phyloP scores from a whole-genome alignment of 2,113 vertebrate species.

The Psittacara wagleri region DNA sequence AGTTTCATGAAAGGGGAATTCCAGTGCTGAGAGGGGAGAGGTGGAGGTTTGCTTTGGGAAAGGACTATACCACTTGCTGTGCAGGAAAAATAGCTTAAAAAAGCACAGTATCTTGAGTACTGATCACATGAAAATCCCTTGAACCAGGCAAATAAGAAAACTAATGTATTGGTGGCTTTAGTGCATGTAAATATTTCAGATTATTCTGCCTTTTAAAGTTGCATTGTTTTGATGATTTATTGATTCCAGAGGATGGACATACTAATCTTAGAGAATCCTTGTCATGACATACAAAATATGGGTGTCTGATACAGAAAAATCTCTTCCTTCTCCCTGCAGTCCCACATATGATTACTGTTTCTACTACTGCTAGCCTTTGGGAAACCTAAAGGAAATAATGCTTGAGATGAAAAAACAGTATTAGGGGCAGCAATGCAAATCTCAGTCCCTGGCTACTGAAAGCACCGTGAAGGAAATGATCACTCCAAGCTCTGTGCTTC shows the following conservation, averaged over 20 bases:
- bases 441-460: neutral
- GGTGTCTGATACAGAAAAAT: neutral
- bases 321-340: neutral
- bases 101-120: neutral
- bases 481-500: rapidly evolving
- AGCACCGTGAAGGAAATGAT: neutral
- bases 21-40: neutral
- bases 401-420: neutral
- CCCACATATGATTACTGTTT: neutral
- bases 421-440: neutral
- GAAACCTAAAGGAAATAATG: neutral
- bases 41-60: slow-evolving; percentile 11
- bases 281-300: neutral
- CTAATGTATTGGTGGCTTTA: neutral
- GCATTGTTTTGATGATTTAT: neutral
- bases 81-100: neutral
- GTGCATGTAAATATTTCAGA: neutral
- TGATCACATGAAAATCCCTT: neutral
- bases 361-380: neutral
- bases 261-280: neutral
- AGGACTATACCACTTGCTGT: neutral
- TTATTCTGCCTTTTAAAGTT: neutral
- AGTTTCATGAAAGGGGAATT: slow-evolving; percentile 58
- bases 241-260: neutral
- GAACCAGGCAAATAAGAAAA: neutral